phyloP scores from a whole-genome alignment of 1,140 invertebrate species.

The Steinernema feltiae region DNA sequence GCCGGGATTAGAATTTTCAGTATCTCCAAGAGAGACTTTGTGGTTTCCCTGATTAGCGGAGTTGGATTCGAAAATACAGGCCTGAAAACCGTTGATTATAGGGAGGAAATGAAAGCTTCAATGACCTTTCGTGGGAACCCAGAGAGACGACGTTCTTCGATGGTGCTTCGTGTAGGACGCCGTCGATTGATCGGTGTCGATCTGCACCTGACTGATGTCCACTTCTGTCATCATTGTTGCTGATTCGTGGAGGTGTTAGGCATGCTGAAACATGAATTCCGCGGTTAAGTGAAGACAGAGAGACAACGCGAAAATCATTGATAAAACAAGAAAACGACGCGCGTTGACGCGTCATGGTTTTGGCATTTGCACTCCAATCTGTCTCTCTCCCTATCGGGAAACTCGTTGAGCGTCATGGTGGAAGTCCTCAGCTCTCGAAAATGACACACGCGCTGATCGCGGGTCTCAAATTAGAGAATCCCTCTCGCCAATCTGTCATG shows the following conservation, averaged over 20 bases:
- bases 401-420: too few relatives aligned
- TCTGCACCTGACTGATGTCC: neutral
- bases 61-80: slow-evolving; percentile 34
- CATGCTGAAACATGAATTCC: neutral
- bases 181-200: neutral
- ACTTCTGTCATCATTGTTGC: neutral
- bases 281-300: neutral
- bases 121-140: slow-evolving; percentile 35
- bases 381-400: too few relatives aligned
- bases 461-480: too few relatives aligned
- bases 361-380: too few relatives aligned
- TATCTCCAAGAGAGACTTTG: slow-evolving; percentile 22
- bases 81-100: slow-evolving; percentile 29
- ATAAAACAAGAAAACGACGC: too few relatives aligned
- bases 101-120: slow-evolving; percentile 31
- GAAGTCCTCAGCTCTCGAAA: too few relatives aligned
- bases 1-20: slow-evolving; percentile 23
- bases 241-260: neutral
- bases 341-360: too few relatives aligned
- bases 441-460: too few relatives aligned
- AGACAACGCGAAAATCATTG: too few relatives aligned
- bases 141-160: slow-evolving; percentile 33
- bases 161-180: slow-evolving; percentile 21
- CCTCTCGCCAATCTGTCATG: too few relatives aligned
- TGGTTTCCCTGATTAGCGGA: slow-evolving; percentile 29